A percentile compares a stretch with the other conserved stretches of the same genome.
These are phyloP conservation scores for Allobates femoralis DNA, from an alignment of 2,797 vertebrate species.

Conservation along the genomic window DNA sequence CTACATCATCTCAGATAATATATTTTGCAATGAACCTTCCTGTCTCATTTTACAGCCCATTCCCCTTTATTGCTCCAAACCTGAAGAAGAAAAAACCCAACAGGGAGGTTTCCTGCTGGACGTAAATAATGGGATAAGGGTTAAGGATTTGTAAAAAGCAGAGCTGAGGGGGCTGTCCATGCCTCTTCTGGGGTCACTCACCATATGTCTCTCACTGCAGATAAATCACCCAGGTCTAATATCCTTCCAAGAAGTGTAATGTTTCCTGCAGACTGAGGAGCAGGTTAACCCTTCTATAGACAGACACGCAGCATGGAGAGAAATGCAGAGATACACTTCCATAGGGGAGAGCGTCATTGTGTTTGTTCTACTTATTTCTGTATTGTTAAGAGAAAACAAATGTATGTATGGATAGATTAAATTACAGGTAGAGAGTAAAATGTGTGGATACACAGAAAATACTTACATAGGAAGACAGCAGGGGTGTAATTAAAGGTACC, in stretches of 20 bases:
- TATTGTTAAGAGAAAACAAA: not conserved
- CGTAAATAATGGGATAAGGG: slow-evolving; percentile 49
- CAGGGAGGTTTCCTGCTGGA: slow-evolving; percentile 29
- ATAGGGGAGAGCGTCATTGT: not conserved
- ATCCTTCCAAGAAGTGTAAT: slow-evolving; percentile 44
- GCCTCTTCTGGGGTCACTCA: slow-evolving; percentile 49
- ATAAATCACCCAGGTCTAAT: slow-evolving; percentile 44
- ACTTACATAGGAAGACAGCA: too few species aligned
- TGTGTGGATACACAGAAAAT: too few species aligned
- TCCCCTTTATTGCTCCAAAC: not conserved
- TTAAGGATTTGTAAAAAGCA: slow-evolving; percentile 37
- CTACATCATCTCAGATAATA: too few species aligned
- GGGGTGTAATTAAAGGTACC: too few species aligned
- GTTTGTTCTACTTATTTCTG: not conserved
- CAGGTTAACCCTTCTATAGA: slow-evolving; percentile 24
- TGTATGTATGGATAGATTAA: too few species aligned
- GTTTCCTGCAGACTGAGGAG: slow-evolving; percentile 34
- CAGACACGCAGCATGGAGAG: not conserved
- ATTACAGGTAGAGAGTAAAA: too few species aligned
- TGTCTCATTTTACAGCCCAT: not conserved
- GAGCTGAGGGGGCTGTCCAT: slow-evolving; percentile 31
- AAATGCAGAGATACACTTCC: not conserved
- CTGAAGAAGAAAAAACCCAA: not conserved
- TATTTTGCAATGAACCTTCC: not conserved
- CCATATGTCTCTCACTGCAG: slow-evolving; percentile 40